Conservation (phyloP, 2,113 vertebrate genomes). For the Gopherus flavomarginatus region DNA sequence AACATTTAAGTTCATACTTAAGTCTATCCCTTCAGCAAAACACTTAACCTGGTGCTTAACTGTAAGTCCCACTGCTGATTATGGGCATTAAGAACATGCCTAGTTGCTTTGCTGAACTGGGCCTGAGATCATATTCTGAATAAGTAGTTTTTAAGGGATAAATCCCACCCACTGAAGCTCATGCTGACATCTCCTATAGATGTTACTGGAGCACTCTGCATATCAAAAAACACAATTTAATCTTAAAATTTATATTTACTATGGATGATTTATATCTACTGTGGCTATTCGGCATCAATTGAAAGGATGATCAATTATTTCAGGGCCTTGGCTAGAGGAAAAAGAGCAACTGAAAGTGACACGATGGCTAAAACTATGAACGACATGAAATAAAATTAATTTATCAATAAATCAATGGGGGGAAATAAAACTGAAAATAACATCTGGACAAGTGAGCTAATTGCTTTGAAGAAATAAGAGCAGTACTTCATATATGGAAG, state of each 20-base stretch:
- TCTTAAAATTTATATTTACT: background rate
- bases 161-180: background rate
- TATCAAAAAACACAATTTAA: background rate
- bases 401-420: constrained; percentile 42
- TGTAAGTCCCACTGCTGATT: background rate
- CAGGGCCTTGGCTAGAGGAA: background rate
- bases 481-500: constrained; percentile 2
- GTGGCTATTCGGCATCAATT: background rate
- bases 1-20: background rate
- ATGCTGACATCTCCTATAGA: background rate
- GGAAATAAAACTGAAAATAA: constrained; percentile 16
- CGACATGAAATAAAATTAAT: constrained; percentile 19
- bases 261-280: background rate
- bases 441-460: constrained; percentile 56
- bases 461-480: constrained; percentile 28
- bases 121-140: background rate
- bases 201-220: background rate
- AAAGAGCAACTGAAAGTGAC: background rate
- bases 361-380: background rate
- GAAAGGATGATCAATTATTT: background rate
- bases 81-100: background rate
- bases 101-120: background rate
- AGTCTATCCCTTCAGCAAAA: no score
- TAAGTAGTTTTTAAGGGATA: background rate
- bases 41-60: background rate